Conservation (phyloP, 2,888 invertebrate genomes). For the Oasisia sp. region DNA sequence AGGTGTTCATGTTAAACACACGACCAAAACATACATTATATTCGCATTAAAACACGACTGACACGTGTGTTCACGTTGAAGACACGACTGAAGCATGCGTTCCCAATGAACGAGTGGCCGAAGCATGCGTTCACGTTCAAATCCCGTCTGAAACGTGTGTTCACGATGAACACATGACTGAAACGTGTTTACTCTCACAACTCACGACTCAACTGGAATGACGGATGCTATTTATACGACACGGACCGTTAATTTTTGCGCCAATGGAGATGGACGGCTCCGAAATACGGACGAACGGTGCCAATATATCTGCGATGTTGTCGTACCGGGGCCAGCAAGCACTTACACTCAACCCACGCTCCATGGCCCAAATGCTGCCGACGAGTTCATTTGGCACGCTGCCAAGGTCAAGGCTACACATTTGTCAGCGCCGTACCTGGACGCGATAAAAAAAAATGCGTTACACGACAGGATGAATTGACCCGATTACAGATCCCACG, state of each 20-base stretch:
- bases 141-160: no score
- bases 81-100: no score
- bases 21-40: no score
- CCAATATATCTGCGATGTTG: no score
- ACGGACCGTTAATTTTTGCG: not conserved
- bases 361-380: not conserved
- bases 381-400: not conserved
- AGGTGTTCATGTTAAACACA: no score
- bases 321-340: no score
- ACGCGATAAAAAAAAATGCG: not conserved
- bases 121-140: no score
- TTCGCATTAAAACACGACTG: no score
- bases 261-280: not conserved
- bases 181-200: not conserved
- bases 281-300: not conserved
- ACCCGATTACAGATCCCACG: not conserved
- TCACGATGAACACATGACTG: no score
- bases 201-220: not conserved
- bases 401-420: slow-evolving; percentile 17
- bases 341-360: not conserved
- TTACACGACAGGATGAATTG: not conserved
- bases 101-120: no score
- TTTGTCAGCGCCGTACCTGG: not conserved
- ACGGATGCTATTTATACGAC: not conserved
- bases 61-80: no score